Evolutionary conservation across 2,113 vertebrate genomes (phyloP).

Genomic region (Phalacrocorax brasilianus): DNA sequence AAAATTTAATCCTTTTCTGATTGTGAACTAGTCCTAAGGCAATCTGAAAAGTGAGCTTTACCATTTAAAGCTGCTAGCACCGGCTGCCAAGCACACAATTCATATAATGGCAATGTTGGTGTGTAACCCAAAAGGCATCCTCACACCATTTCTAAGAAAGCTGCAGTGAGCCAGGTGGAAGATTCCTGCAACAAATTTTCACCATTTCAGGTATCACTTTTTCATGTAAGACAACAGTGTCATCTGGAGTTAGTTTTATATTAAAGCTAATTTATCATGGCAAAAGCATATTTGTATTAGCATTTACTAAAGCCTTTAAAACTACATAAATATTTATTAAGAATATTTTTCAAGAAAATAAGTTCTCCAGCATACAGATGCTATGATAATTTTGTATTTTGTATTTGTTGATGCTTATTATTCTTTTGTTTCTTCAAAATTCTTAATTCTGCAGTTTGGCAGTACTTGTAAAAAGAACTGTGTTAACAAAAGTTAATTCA

Average conservation of each 20-base stretch:
- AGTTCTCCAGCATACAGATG: background rate
- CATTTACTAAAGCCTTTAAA: background rate
- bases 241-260: constrained; percentile 59
- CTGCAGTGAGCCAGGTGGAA: background rate
- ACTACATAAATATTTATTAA: background rate
- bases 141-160: background rate
- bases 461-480: background rate
- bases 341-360: background rate
- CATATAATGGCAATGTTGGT: background rate
- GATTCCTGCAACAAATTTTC: background rate
- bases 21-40: background rate
- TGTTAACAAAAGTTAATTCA: background rate
- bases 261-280: background rate
- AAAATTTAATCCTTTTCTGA: background rate
- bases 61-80: background rate
- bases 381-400: background rate
- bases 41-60: background rate
- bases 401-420: background rate
- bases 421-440: background rate
- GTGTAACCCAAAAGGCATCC: background rate
- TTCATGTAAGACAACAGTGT: constrained; percentile 54
- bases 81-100: background rate
- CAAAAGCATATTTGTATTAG: background rate
- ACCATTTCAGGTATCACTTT: background rate
- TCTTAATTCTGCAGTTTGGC: background rate